Percentiles rank a stretch among this genome's conserved stretches.
Conservation (phyloP, 2,888 invertebrate genomes). For the Linnaemya tessellans region DNA sequence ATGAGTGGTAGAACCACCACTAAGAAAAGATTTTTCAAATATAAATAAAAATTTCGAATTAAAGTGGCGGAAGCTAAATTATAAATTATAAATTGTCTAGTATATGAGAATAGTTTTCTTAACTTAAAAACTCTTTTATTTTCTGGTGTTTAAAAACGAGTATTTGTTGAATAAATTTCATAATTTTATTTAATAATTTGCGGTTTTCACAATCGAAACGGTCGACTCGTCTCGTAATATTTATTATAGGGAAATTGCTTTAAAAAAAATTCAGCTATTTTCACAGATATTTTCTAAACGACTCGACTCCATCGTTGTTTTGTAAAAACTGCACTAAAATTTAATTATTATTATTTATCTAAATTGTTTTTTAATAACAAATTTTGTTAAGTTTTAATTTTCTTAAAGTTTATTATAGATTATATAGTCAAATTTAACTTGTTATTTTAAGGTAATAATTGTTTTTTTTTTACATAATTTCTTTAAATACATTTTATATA, state of each 20-base stretch:
- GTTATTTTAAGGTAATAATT: constrained; percentile 64
- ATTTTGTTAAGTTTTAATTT: constrained; percentile 61
- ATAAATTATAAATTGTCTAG: constrained; percentile 4
- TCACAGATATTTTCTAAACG: background rate
- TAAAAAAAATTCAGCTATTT: too few species aligned
- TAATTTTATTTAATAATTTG: constrained; percentile 13
- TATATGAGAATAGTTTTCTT: constrained; percentile 17
- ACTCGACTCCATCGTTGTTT: background rate
- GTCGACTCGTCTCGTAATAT: background rate
- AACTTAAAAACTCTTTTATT: background rate
- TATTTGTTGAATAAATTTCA: background rate
- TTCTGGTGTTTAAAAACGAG: background rate
- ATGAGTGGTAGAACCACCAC: too few species aligned
- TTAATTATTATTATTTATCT: constrained; percentile 56
- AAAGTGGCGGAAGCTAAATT: constrained; percentile 27
- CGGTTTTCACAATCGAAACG: background rate
- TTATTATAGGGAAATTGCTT: background rate
- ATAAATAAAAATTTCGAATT: too few species aligned
- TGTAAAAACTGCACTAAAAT: constrained; percentile 18
- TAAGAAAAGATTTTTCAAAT: too few species aligned
- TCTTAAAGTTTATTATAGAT: constrained; percentile 77
- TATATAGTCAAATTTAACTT: constrained; percentile 82
- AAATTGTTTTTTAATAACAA: constrained; percentile 57
- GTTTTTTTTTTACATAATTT: constrained; percentile 42
- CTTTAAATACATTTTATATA: constrained; percentile 37